A percentile compares a stretch with the other conserved stretches of the same genome.
These are phyloP conservation scores for Caracal caracal DNA, from an alignment of 2,113 vertebrate species.

Conservation along the genomic window DNA sequence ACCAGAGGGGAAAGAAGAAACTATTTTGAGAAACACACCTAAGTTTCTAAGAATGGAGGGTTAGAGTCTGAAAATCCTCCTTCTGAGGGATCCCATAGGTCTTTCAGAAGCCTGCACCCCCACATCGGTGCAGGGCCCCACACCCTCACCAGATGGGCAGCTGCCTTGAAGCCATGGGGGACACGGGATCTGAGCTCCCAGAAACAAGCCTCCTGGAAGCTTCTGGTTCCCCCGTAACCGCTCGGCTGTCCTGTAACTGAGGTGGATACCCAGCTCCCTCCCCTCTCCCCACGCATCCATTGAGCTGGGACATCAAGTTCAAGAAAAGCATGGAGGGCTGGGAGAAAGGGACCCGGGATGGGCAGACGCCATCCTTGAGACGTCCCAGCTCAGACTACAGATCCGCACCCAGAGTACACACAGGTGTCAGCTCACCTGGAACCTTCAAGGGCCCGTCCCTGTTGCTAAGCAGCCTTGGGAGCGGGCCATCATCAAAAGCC, in stretches of 20 bases:
- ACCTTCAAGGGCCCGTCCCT: background rate
- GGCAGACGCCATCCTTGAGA: background rate
- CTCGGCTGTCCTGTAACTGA: background rate
- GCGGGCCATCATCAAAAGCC: accelerated
- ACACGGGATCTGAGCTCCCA: background rate
- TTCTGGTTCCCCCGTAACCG: too few relatives aligned
- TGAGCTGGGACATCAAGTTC: background rate
- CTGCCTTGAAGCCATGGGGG: background rate
- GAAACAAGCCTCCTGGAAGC: background rate
- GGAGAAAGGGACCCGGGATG: accelerated
- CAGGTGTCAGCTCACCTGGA: background rate
- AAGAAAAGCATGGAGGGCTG: background rate
- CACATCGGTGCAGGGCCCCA: background rate
- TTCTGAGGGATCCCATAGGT: background rate
- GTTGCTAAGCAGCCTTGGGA: background rate
- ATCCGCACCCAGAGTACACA: accelerated
- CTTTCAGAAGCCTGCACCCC: background rate
- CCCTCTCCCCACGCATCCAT: background rate
- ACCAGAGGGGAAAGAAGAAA: background rate
- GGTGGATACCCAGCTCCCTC: background rate
- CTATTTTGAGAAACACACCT: background rate
- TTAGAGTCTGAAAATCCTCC: background rate
- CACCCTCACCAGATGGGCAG: too few relatives aligned
- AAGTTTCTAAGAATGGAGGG: too few relatives aligned
- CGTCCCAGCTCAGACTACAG: background rate